Evolutionary conservation across 2,888 invertebrate genomes (phyloP).

Genomic region (Andrena hattorfiana): DNA sequence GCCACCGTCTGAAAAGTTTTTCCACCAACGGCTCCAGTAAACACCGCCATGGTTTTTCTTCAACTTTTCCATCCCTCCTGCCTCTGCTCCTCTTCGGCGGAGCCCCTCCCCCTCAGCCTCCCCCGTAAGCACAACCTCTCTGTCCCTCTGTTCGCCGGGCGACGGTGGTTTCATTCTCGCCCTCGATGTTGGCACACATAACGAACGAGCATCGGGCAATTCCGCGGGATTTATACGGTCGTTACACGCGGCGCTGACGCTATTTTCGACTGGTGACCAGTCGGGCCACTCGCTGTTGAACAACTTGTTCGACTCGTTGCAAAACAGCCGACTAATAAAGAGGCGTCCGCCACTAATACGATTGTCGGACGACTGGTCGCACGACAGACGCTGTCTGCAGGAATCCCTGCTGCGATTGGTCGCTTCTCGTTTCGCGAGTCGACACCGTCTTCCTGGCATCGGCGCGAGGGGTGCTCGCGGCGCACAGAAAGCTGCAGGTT

Average conservation of each 20-base stretch:
- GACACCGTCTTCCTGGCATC: too few relatives aligned
- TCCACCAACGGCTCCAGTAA: slow-evolving; percentile 69
- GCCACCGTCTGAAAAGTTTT: slow-evolving; percentile 76
- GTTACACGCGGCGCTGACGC: slow-evolving; percentile 67
- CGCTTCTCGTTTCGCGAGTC: background rate
- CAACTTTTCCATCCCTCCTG: slow-evolving; percentile 62
- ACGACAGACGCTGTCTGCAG: slow-evolving; percentile 15
- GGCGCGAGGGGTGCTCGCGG: too few relatives aligned
- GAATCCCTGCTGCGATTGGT: slow-evolving; percentile 10
- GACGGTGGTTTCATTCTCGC: slow-evolving; percentile 29
- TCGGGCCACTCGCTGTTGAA: slow-evolving; percentile 60
- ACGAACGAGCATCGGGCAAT: slow-evolving; percentile 71
- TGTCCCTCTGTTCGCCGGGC: slow-evolving; percentile 3
- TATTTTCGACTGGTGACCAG: slow-evolving; percentile 67
- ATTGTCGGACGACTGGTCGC: slow-evolving; percentile 29
- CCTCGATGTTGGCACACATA: slow-evolving; percentile 61
- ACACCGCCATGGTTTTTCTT: slow-evolving; percentile 72
- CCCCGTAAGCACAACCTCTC: background rate
- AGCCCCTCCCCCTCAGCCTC: background rate
- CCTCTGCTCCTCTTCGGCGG: background rate
- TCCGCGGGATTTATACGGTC: slow-evolving; percentile 73
- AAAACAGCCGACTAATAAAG: slow-evolving; percentile 72
- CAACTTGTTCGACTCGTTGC: slow-evolving; percentile 72
- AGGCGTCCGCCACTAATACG: slow-evolving; percentile 48
- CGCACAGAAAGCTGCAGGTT: too few relatives aligned